phyloP scores from a whole-genome alignment of 2,113 vertebrate genomes.

The Lophochroa leadbeateri region DNA sequence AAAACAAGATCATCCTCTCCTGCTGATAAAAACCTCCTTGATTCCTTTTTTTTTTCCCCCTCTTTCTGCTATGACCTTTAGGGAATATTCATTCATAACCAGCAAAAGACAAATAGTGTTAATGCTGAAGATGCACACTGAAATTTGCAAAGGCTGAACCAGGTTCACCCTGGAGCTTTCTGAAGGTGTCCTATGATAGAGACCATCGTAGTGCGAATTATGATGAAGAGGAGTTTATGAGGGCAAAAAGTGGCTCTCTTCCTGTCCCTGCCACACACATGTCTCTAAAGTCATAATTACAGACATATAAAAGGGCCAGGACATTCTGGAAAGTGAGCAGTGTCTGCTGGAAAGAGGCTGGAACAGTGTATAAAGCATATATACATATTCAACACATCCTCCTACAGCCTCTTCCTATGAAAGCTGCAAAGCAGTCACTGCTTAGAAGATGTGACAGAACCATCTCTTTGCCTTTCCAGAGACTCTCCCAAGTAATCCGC shows the following conservation, averaged over 20 bases:
- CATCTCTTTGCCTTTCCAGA: not conserved
- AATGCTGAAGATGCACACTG: not conserved
- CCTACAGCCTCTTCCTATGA: not conserved
- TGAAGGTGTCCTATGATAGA: not conserved
- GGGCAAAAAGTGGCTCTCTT: not conserved
- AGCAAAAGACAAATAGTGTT: not conserved
- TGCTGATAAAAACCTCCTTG: not conserved
- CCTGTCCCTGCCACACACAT: rapidly evolving
- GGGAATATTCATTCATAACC: not conserved
- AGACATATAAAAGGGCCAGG: not conserved
- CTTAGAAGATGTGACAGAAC: not conserved
- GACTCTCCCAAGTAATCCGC: not conserved
- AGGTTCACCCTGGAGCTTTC: not conserved
- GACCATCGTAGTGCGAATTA: not conserved
- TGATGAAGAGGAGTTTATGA: not conserved
- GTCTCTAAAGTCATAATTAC: not conserved
- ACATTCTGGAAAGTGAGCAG: not conserved
- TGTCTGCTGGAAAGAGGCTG: not conserved
- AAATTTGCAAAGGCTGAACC: not conserved
- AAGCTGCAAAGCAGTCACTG: not conserved
- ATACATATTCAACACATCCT: not conserved
- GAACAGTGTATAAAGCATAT: not conserved
- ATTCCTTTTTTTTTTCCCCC: too few relatives aligned
- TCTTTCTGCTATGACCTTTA: not conserved
- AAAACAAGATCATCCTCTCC: not conserved